Evolutionary conservation across 2,113 vertebrate genomes (phyloP).

Genomic region (Dryoscopus gambensis): DNA sequence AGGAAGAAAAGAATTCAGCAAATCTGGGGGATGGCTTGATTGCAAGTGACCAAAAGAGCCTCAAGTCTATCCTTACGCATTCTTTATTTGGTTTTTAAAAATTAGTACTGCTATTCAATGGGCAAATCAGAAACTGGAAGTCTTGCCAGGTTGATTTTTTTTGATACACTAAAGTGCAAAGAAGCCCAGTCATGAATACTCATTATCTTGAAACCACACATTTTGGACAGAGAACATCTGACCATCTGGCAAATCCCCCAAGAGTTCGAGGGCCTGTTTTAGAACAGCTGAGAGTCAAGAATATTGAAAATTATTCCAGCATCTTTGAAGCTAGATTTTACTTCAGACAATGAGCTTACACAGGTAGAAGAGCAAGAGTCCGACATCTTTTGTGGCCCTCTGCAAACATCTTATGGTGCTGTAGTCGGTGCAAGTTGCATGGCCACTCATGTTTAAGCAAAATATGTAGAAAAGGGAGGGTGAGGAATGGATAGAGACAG

Average conservation of each 20-base stretch:
- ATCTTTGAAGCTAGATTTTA: neutral
- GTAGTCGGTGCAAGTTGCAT: fast-evolving
- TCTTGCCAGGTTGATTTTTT: neutral
- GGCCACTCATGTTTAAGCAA: neutral
- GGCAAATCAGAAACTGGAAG: neutral
- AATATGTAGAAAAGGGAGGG: neutral
- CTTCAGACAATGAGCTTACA: neutral
- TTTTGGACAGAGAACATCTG: neutral
- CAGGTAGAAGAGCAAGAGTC: neutral
- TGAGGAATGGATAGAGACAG: neutral
- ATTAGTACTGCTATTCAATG: neutral
- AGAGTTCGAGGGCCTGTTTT: neutral
- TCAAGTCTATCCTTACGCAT: neutral
- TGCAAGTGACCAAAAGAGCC: neutral
- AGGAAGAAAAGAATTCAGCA: neutral
- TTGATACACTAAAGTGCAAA: neutral
- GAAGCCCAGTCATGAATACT: neutral
- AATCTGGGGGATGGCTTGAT: neutral
- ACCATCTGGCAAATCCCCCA: neutral
- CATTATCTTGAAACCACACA: neutral
- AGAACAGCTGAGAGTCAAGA: neutral
- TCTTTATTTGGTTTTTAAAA: neutral
- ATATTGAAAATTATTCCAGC: neutral
- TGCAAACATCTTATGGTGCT: neutral
- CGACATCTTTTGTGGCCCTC: fast-evolving